Evolutionary conservation across 2,113 vertebrate genomes (phyloP).

Genomic region (Ranitomeya imitator): DNA sequence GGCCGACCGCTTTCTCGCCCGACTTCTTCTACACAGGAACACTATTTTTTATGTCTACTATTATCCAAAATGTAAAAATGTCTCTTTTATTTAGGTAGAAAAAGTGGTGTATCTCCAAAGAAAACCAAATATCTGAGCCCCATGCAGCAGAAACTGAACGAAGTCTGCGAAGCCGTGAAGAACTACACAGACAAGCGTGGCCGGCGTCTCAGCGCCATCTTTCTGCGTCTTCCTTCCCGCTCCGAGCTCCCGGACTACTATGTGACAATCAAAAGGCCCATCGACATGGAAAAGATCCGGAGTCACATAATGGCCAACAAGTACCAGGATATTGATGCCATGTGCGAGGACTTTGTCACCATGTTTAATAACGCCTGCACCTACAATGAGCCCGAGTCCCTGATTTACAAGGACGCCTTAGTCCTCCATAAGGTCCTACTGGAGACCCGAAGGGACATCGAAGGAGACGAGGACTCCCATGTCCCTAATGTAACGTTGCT

Average conservation of each 20-base stretch:
- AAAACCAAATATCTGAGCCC: constrained; percentile 97
- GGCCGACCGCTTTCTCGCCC: too few species aligned
- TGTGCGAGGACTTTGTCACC: constrained; percentile 96
- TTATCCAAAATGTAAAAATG: neutral
- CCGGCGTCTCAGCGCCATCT: constrained; percentile 97
- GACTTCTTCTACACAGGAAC: too few species aligned
- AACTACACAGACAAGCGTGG: constrained; percentile 96
- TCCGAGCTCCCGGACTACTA: constrained; percentile 98
- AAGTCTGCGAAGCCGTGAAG: constrained; percentile 96
- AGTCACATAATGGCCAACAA: constrained; percentile 98
- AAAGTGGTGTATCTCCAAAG: constrained; percentile 92
- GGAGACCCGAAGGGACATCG: constrained; percentile 90
- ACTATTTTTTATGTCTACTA: too few species aligned
- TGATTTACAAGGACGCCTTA: constrained; percentile 97
- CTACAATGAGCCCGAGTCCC: constrained; percentile 94
- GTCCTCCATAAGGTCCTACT: constrained; percentile 92
- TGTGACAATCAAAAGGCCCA: constrained; percentile 93
- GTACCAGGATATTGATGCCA: constrained; percentile 96
- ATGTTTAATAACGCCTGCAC: constrained; percentile 99
- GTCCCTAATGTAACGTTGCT: constrained; percentile 92
- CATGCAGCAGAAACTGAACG: constrained; percentile 95
- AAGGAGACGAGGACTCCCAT: constrained; percentile 92
- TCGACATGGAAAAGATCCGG: constrained; percentile 98
- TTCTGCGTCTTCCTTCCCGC: constrained; percentile 92
- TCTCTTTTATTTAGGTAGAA: constrained; percentile 78